A percentile compares a stretch with the other conserved stretches of the same genome.
Evolutionary conservation across 2,888 invertebrate genomes (phyloP).

Genomic region (Pemphredon lugubris): DNA sequence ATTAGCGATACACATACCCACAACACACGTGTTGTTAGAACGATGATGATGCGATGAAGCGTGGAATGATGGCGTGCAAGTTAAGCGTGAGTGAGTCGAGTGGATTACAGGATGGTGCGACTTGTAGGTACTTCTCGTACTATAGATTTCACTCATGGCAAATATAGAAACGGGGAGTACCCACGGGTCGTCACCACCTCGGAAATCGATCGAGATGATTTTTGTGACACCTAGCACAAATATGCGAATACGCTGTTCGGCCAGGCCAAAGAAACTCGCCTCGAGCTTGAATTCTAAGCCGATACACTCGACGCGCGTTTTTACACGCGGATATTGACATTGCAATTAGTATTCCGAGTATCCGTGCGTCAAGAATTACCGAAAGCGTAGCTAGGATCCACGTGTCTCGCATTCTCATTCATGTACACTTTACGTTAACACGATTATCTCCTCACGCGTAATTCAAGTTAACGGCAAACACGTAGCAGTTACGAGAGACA

Average conservation of each 20-base stretch:
- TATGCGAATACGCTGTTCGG: not conserved
- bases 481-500: too few relatives aligned
- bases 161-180: conserved; percentile 60
- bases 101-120: too few relatives aligned
- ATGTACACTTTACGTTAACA: not conserved
- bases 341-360: conserved; percentile 13
- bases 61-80: conserved; percentile 2
- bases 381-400: too few relatives aligned
- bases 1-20: too few relatives aligned
- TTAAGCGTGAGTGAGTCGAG: conserved; percentile 12
- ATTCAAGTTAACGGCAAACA: too few relatives aligned
- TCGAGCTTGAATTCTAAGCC: too few relatives aligned
- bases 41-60: conserved; percentile 3
- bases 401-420: not conserved
- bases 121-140: conserved; percentile 65
- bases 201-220: conserved; percentile 4
- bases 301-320: too few relatives aligned
- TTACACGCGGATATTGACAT: conserved; percentile 7
- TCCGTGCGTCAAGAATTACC: conserved; percentile 4
- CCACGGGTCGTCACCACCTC: conserved; percentile 34
- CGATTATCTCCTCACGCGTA: too few relatives aligned
- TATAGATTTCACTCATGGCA: conserved; percentile 38
- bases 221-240: conserved; percentile 3
- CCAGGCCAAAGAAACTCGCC: too few relatives aligned
- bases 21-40: conserved; percentile 14